phyloP scores from a whole-genome alignment of 1,140 invertebrate genomes.

The Hypsibius dujardini region DNA sequence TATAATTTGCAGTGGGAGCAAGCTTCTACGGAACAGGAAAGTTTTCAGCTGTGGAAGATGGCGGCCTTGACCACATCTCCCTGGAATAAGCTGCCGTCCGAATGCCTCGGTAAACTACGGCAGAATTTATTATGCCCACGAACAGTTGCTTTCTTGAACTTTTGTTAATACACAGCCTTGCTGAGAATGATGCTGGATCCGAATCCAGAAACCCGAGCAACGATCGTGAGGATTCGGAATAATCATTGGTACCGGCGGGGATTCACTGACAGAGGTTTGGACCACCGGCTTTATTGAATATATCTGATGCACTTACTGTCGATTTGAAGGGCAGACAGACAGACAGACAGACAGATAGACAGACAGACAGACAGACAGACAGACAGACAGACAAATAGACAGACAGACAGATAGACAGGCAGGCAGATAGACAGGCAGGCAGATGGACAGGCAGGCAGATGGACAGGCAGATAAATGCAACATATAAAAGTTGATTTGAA shows the following conservation, averaged over 20 bases:
- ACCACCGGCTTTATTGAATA: background rate
- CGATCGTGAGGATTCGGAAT: constrained; percentile 28
- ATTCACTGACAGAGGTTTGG: constrained; percentile 23
- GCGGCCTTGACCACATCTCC: background rate
- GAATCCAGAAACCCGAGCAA: constrained; percentile 35
- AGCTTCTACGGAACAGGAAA: constrained; percentile 28
- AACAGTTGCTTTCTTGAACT: constrained; percentile 42
- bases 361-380: too few relatives aligned
- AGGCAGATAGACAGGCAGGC: too few relatives aligned
- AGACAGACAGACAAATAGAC: too few relatives aligned
- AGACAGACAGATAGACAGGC: too few relatives aligned
- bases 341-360: too few relatives aligned
- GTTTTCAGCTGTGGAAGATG: constrained; percentile 31
- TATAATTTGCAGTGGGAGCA: constrained; percentile 54
- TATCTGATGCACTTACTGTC: too few relatives aligned
- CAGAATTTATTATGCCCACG: constrained; percentile 45
- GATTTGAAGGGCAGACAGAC: too few relatives aligned
- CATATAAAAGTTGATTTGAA: background rate
- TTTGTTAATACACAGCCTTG: constrained; percentile 35
- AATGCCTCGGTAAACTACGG: constrained; percentile 51
- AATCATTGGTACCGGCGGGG: constrained; percentile 33
- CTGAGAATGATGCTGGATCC: constrained; percentile 52
- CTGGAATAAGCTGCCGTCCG: constrained; percentile 48
- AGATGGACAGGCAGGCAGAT: too few relatives aligned
- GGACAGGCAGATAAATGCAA: background rate